phyloP scores from a whole-genome alignment of 2,888 invertebrate species.

The Entomobrya proxima region DNA sequence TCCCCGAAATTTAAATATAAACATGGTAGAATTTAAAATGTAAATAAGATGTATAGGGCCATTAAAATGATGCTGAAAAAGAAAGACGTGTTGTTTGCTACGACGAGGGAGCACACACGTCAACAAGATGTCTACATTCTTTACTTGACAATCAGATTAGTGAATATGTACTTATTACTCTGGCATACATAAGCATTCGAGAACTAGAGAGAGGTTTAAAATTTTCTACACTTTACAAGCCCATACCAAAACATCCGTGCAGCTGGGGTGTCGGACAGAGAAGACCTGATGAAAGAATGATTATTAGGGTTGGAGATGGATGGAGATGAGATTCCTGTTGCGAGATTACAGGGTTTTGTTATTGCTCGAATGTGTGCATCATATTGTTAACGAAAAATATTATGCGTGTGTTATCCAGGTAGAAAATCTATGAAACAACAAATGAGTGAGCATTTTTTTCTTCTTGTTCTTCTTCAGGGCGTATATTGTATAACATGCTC shows the following conservation, averaged over 20 bases:
- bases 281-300: slow-evolving; percentile 14
- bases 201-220: no score
- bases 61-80: slow-evolving; percentile 23
- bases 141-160: slow-evolving; percentile 28
- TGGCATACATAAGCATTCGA: not conserved
- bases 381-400: not conserved
- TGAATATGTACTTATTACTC: not conserved
- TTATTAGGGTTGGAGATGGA: slow-evolving; percentile 25
- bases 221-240: no score
- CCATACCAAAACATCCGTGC: no score
- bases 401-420: slow-evolving; percentile 16
- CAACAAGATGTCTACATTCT: slow-evolving; percentile 25
- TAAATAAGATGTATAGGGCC: slow-evolving; percentile 25
- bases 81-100: not conserved
- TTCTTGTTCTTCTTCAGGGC: no score
- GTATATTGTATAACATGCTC: no score
- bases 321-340: slow-evolving; percentile 32
- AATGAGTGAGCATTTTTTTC: no score
- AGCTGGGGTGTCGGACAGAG: not conserved
- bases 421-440: not conserved
- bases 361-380: not conserved
- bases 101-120: not conserved
- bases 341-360: not conserved
- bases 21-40: slow-evolving; percentile 35
- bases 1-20: slow-evolving; percentile 38